Conservation (phyloP, 1,140 invertebrate genomes). For the Aethina tumida region DNA sequence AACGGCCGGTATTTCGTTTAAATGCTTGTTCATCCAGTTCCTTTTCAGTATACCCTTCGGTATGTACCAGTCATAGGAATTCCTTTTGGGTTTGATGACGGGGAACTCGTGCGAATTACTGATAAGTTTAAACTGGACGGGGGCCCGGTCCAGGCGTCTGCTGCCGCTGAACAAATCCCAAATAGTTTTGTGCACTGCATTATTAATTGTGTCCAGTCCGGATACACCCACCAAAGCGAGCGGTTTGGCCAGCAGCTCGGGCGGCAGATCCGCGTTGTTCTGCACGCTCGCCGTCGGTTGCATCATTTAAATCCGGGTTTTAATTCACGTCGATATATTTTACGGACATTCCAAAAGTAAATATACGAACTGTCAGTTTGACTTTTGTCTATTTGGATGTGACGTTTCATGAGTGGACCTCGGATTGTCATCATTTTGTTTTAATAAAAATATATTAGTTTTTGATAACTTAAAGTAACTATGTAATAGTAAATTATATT, state of each 20-base stretch:
- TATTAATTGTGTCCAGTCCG: slow-evolving; percentile 74
- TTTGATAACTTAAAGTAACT: no score
- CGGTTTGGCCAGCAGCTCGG: slow-evolving; percentile 67
- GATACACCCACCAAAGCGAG: slow-evolving; percentile 74
- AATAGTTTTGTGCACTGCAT: slow-evolving; percentile 78
- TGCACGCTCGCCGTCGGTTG: slow-evolving; percentile 9
- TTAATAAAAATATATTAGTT: no score
- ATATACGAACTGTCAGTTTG: no score
- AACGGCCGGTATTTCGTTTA: slow-evolving; percentile 81
- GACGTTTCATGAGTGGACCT: no score
- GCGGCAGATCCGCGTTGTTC: slow-evolving; percentile 49
- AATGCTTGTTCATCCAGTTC: slow-evolving; percentile 93
- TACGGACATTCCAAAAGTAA: no score
- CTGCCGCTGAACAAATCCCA: slow-evolving; percentile 88
- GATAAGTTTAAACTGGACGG: slow-evolving; percentile 76
- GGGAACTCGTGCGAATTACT: slow-evolving; percentile 76
- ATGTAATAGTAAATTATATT: no score
- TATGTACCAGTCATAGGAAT: slow-evolving; percentile 91
- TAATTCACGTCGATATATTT: no score
- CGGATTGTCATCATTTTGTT: no score
- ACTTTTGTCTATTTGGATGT: no score
- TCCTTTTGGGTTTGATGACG: slow-evolving; percentile 79
- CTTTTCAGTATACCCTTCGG: slow-evolving; percentile 93
- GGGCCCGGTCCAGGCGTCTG: slow-evolving; percentile 66
- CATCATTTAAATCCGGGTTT: no score